Evolutionary conservation across 2,797 vertebrate genomes (phyloP).

Genomic region (Sibirionetta formosa): DNA sequence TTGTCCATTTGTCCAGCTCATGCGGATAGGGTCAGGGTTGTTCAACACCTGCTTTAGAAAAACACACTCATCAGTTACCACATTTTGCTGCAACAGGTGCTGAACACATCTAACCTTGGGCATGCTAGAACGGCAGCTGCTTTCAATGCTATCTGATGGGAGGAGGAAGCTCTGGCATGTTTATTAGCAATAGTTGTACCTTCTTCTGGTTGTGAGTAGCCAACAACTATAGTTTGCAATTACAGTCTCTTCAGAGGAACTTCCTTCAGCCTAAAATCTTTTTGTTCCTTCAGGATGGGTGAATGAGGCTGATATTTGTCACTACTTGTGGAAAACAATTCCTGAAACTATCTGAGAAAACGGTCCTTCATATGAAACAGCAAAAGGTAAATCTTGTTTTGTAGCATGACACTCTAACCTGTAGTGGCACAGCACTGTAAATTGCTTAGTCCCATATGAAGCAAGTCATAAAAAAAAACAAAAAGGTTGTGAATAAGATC

Average conservation of each 20-base stretch:
- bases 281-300: neutral
- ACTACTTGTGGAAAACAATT: neutral
- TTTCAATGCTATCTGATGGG: neutral
- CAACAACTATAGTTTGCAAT: neutral
- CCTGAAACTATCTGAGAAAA: neutral
- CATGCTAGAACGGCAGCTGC: neutral
- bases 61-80: neutral
- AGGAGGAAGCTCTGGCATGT: neutral
- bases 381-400: neutral
- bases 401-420: neutral
- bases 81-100: constrained; percentile 29
- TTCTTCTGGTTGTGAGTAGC: neutral
- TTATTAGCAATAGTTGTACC: neutral
- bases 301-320: neutral
- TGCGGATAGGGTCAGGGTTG: neutral
- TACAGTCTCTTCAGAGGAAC: neutral
- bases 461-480: neutral
- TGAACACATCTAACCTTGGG: constrained; percentile 1
- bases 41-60: constrained; percentile 52
- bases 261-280: neutral
- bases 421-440: neutral
- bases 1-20: neutral
- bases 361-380: neutral
- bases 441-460: neutral
- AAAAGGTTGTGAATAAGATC: neutral